Base-by-base conservation (phyloP, 64 coral and sea anemone genomes). In the Cladopsammia gracilis region DNA sequence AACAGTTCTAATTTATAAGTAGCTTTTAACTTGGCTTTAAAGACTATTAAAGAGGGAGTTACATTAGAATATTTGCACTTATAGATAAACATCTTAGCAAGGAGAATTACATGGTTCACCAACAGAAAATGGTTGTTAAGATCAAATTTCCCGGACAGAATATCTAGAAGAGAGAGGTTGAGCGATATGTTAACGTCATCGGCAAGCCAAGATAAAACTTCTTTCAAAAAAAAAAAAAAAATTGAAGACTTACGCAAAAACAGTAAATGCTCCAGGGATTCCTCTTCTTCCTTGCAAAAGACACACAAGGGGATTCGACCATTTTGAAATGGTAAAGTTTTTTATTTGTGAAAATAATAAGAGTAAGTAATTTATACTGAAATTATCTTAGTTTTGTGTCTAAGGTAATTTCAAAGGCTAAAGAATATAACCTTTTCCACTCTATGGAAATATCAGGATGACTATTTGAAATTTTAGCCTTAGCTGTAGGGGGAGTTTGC, bases 221-320 rank as follows among this genome's bases (percentile, higher is more conserved):
- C 70, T 72, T 72, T 44, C 70, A 26, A 72, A 72, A 43, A 34
- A 34, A 34, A 34, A 34, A 34, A 71, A 14, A 72, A 43, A 45
- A 8, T 44, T 13, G 26, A 72, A 44, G 70, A 10, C 26, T 42
- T 72, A 47, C 70, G 44, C 4, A 72, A 72, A 72, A 44, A 44
- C 70, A 72, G 45, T 44, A 72, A 72, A 72, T 72, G 70, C 70
- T 44, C 70, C 70, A 72, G 7, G 70, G 70, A 72, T 72, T 72
- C 26, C 9, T 44, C 70, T 34, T 14, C 70, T 5, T 9, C 70
- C 42, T 42, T 72, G 12, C 66, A 70, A 70, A 70, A 70, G 66
- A 0, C 66, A 69, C 66, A 25, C 25, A 70, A 70, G 66, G 66
- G 66, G 66, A 70, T 25, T 70, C 66, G n/a, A 70, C 66, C 66